Evolutionary conservation across 2,797 vertebrate species (phyloP), one percentile per base, ranked within the genome.

Genomic region (Oryzias dopingdopingensis): DNA sequence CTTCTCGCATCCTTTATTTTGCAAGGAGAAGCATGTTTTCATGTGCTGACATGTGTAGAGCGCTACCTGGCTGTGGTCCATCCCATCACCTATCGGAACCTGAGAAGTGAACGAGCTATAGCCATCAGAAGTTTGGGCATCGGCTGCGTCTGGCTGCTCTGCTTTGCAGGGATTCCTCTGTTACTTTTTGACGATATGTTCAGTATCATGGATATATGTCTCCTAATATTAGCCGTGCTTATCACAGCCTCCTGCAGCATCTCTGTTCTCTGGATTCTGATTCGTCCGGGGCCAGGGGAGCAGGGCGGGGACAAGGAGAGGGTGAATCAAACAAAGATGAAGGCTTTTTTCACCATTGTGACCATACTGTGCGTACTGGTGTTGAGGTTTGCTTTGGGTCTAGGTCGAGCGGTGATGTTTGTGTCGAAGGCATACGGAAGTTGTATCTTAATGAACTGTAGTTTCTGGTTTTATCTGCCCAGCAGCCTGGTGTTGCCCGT

Each of bases 181-280:
- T 3, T 49, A 5, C 6, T 50, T n/a, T 14, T 3, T 13, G 29
- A 45, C 20, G 14, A 55, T 12, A 7, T 40, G 1, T 20, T 22
- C 46, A 7, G 40, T 0, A 6, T 40, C 2, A 16, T 68, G 5
- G 13, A 59, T 23, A 18, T 37, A 1, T 55, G 41, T 40, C 4
- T 60, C 22, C 12, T 55, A 18, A 46, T 50, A 2, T 18, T 16
- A 7, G 57, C 29, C 12, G 20, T 60, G n/a, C 24, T 45, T 1
- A 67, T 48, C 6, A 41, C 51, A 7, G 62, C 20, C 3, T 70
- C 70, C 45, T 77, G 51, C 56, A 72, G 62, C 42, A 5, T 80
- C 10, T 69, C 62, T 1, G 65, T 65, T 14, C 49, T 80, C 26
- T 4, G 20, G 1, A 42, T 42, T 6, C 59, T 77, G 37, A 58